Evolutionary conservation across 1,140 invertebrate species (phyloP), one percentile per base, ranked within the genome.

Genomic region (Saccostrea echinata): DNA sequence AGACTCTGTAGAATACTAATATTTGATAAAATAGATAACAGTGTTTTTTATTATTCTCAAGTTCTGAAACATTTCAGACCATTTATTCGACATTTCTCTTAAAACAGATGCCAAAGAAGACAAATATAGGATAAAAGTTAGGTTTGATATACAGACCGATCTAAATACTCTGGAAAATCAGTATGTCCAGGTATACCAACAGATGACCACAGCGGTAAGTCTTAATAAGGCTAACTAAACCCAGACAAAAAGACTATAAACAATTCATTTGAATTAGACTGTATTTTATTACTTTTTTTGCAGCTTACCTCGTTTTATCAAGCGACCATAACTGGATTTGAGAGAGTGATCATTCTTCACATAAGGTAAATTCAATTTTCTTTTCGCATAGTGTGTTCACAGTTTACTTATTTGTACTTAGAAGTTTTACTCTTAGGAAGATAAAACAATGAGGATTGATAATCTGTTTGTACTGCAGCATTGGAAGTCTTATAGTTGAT

Each of bases 401-500:
- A 43, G 4, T n/a, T n/a, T 61, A 21, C 16, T 57, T 57, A 21
- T 13, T 21, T 57, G 16, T 57, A 57, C 55, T 18, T 18, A 18
- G 16, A 13, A n/a, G 35, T 1, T 43, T 43, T 43, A 43, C 35
- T 43, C 6, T 6, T 43, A 43, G 43, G 9, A 43, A 43, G 43
- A 43, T 9, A 0, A 1, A 43, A 43, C 9, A 43, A 43, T 6
- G 43, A 43, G n/a, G 9, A 43, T 43, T 6, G 43, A 43, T 3
- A 43, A 43, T 43, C 43, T 43, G 18, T 21, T 61, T 61, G 18
- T n/a, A 12, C 24, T 30, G 30, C 4, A 76, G 68, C 33, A 18
- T 76, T 33, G 68, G 68, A 76, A 76, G 68, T 76, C 68, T 76
- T 13, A 33, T 76, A 30, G 68, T 76, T 76, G 68, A 76, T 13